phyloP scores from a whole-genome alignment of 2,113 vertebrate species.

The Cebus imitator region DNA sequence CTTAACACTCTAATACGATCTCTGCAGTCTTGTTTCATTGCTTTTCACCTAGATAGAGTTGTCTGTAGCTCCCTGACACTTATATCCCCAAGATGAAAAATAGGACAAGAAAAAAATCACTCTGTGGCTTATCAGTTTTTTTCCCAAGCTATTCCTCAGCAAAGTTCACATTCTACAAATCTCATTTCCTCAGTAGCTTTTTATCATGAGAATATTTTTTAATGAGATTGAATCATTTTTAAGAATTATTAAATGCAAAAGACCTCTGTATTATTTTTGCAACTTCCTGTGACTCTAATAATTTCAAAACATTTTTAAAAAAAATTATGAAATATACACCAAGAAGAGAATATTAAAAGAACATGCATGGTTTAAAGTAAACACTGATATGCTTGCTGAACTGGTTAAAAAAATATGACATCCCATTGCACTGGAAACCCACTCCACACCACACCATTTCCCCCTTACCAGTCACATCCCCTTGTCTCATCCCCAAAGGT shows the following conservation, averaged over 20 bases:
- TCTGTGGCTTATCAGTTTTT: background rate
- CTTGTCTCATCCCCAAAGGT: background rate
- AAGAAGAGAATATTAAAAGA: background rate
- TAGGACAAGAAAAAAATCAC: background rate
- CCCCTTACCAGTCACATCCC: background rate
- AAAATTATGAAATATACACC: background rate
- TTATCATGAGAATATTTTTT: background rate
- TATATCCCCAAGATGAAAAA: constrained; percentile 15
- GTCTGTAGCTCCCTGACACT: background rate
- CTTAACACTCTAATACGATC: background rate
- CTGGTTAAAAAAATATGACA: background rate
- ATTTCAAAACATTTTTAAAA: background rate
- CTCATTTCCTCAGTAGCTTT: background rate
- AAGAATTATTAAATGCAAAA: background rate
- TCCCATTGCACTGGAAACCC: background rate
- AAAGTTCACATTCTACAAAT: constrained; percentile 21
- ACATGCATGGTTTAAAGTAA: background rate
- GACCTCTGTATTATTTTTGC: background rate
- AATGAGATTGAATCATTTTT: background rate
- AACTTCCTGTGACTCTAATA: background rate
- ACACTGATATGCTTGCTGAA: background rate
- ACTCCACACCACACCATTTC: background rate
- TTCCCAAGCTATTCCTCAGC: background rate
- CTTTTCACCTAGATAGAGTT: background rate
- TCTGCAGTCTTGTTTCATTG: background rate